Evolutionary conservation across 2,113 vertebrate species (phyloP), one percentile per base, ranked within the genome.

Genomic region (Burhinus bistriatus): DNA sequence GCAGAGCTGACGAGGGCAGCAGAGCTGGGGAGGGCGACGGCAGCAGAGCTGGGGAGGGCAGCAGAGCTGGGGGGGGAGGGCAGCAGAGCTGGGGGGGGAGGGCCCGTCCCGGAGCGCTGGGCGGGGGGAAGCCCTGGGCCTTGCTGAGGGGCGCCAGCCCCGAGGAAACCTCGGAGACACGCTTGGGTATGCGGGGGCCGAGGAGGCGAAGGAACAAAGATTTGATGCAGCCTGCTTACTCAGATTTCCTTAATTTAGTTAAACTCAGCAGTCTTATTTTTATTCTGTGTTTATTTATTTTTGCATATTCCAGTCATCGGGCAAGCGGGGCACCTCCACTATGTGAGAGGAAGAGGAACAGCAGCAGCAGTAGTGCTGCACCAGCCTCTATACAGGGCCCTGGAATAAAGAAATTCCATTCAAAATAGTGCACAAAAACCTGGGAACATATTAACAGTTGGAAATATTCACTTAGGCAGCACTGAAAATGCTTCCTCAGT

Each of bases 321-420:
- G 18, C 1, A 5, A 38, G n/a, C 52, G 32, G 59, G 34, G 15
- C 1, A 0, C 17, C 34, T n/a, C 27, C 16, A 4, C 15, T 25
- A 1, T 6, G 5, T 16, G 15, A 76, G n/a, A n/a, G 20, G 57
- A 44, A 17, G 11, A 26, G 40, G 30, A 47, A 14, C 29, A 58
- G 36, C 66, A 78, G 14, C 0, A 0, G 47, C 32, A 8, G 8
- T 9, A 76, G 47, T 0, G 0, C n/a, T 81, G 55, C 55, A 45
- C 19, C 52, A 45, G 14, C 5, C 47, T 68, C 42, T 5, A 4
- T 1, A 11, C 15, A 52, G 44, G 12, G 36, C 30, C 44, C 42
- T 9, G 18, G 30, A 18, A 23, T 1, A 2, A 36, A 32, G 26
- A 47, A 58, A n/a, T 27, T 20, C 14, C 36, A 21, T 7, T 51